Conservation (phyloP, 1,140 invertebrate genomes). For the Papilio polytes region DNA sequence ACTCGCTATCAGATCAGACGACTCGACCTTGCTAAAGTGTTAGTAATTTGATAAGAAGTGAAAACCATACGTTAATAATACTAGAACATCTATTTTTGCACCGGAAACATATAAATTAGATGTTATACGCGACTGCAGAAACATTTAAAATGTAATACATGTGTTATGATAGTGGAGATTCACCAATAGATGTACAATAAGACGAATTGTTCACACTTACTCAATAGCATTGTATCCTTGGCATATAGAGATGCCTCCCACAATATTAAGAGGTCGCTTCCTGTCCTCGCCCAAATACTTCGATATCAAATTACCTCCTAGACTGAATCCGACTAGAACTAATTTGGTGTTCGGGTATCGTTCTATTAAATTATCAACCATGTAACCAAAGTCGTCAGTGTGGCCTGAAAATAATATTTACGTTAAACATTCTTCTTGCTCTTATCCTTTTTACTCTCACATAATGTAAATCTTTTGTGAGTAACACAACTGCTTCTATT, state of each 20-base stretch:
- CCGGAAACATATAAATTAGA: not conserved
- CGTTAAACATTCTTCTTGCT: not conserved
- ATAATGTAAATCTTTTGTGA: too few relatives aligned
- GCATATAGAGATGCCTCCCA: slow-evolving; percentile 95
- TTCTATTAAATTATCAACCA: slow-evolving; percentile 90
- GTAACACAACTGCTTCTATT: not conserved
- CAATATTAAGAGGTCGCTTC: slow-evolving; percentile 87
- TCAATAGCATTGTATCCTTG: slow-evolving; percentile 95
- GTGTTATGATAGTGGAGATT: too few relatives aligned
- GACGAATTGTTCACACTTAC: slow-evolving; percentile 84
- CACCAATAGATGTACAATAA: slow-evolving; percentile 6
- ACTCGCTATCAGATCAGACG: not conserved
- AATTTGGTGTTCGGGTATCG: slow-evolving; percentile 90
- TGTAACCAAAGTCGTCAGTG: slow-evolving; percentile 92
- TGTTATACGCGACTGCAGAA: too few relatives aligned
- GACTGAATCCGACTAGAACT: slow-evolving; percentile 94
- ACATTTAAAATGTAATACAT: too few relatives aligned
- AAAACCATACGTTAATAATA: not conserved
- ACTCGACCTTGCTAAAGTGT: not conserved
- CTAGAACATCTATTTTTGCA: not conserved
- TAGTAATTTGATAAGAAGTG: slow-evolving; percentile 6
- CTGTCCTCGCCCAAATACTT: slow-evolving; percentile 94
- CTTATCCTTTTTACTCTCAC: not conserved
- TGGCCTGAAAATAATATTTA: slow-evolving; percentile 85
- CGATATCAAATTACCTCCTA: slow-evolving; percentile 94